Evolutionary conservation across 1,140 invertebrate genomes (phyloP).

Genomic region (Monomorium pharaonis): DNA sequence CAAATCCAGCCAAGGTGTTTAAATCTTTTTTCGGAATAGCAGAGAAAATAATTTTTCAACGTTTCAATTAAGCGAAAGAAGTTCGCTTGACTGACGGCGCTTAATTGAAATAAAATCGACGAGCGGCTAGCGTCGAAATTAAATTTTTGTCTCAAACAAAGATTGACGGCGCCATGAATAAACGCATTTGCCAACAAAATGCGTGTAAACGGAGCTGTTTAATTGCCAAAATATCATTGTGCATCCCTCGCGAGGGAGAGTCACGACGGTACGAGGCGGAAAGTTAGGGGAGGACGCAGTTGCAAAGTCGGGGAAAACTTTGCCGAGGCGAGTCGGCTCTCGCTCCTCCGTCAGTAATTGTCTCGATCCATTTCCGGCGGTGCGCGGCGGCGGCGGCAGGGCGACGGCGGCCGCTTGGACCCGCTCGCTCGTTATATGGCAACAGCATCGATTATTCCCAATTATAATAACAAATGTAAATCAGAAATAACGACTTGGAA

Average conservation of each 20-base stretch:
- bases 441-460: conserved; percentile 82
- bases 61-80: conserved; percentile 52
- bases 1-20: background rate
- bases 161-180: conserved; percentile 39
- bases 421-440: conserved; percentile 67
- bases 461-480: conserved; percentile 85
- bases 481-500: conserved; percentile 82
- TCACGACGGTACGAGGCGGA: background rate
- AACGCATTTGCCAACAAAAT: conserved; percentile 16
- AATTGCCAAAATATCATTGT: conserved; percentile 57
- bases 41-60: conserved; percentile 55
- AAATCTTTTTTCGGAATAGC: conserved; percentile 27
- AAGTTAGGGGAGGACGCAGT: conserved; percentile 16
- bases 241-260: conserved; percentile 28
- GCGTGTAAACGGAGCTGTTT: conserved; percentile 50
- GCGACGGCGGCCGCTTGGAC: background rate
- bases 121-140: conserved; percentile 18
- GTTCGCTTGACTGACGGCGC: conserved; percentile 46
- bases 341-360: conserved; percentile 71
- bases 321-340: conserved; percentile 47
- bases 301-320: conserved; percentile 65
- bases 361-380: conserved; percentile 76
- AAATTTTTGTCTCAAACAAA: conserved; percentile 56
- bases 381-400: background rate
- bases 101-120: conserved; percentile 59